These are phyloP conservation scores for Bugula neritina DNA, from an alignment of 2,888 invertebrate species.

Conservation along the genomic window DNA sequence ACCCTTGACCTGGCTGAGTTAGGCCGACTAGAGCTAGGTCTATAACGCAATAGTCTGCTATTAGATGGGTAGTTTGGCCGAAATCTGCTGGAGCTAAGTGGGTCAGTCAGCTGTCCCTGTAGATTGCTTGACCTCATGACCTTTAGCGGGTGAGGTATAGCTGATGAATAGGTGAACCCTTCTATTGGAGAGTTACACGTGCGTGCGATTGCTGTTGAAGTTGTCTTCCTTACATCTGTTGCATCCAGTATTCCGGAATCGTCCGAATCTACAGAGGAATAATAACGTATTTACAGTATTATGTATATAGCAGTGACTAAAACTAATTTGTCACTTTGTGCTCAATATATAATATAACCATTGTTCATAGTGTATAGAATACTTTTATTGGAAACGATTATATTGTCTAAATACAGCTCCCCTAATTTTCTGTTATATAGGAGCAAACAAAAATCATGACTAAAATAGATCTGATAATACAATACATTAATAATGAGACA, in stretches of 20 bases:
- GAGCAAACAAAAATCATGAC: too few relatives aligned
- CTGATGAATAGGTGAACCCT: background rate
- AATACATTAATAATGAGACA: too few relatives aligned
- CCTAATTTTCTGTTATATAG: too few relatives aligned
- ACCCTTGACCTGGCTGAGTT: background rate
- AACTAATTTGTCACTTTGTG: too few relatives aligned
- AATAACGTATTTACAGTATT: too few relatives aligned
- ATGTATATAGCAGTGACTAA: too few relatives aligned
- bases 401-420: too few relatives aligned
- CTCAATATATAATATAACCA: too few relatives aligned
- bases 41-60: constrained; percentile 8
- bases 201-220: background rate
- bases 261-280: background rate
- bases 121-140: background rate
- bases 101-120: background rate
- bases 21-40: constrained; percentile 20
- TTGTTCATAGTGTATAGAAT: too few relatives aligned
- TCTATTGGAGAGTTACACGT: background rate
- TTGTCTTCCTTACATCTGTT: background rate
- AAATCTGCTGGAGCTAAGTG: background rate
- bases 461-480: too few relatives aligned
- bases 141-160: background rate
- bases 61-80: constrained; percentile 9
- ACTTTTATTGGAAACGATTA: too few relatives aligned
- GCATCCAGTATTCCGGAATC: background rate